Percentiles rank a stretch among this genome's conserved stretches.
These are phyloP conservation scores for Lordiphosa andalusiaca DNA, from an alignment of 2,888 invertebrate species.

Conservation along the genomic window DNA sequence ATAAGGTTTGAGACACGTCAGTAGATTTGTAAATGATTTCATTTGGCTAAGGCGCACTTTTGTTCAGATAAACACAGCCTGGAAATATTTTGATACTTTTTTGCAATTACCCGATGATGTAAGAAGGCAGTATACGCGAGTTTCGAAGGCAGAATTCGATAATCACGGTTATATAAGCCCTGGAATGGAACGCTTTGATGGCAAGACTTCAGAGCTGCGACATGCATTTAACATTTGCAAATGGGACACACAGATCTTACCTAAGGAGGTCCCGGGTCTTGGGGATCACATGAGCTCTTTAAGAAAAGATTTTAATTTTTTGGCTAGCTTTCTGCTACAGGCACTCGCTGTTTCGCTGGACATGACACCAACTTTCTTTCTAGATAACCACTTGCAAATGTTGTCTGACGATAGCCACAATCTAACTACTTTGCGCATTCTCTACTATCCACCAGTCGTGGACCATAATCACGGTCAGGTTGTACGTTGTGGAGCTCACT, in stretches of 20 bases:
- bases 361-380: slow-evolving; percentile 83
- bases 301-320: slow-evolving; percentile 85
- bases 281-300: slow-evolving; percentile 84
- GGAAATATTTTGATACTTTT: slow-evolving; percentile 86
- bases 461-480: slow-evolving; percentile 83
- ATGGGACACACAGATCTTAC: slow-evolving; percentile 83
- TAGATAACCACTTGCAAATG: slow-evolving; percentile 85
- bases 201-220: slow-evolving; percentile 83
- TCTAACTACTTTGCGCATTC: slow-evolving; percentile 85
- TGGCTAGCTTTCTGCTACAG: slow-evolving; percentile 85
- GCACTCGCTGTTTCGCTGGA: slow-evolving; percentile 84
- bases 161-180: slow-evolving; percentile 87
- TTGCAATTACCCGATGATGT: slow-evolving; percentile 84
- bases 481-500: slow-evolving; percentile 86
- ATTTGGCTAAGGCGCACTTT: neutral
- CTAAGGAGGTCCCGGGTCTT: slow-evolving; percentile 86
- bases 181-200: slow-evolving; percentile 83
- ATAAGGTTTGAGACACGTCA: slow-evolving; percentile 82
- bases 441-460: slow-evolving; percentile 87
- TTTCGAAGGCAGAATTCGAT: slow-evolving; percentile 82
- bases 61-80: slow-evolving; percentile 85
- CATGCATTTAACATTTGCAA: slow-evolving; percentile 87
- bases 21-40: too few species aligned
- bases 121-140: slow-evolving; percentile 84
- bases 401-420: slow-evolving; percentile 84